Percentiles rank a stretch among this genome's conserved stretches.
Conservation (phyloP, 1,140 invertebrate genomes). For the Drosophila nebulosa region DNA sequence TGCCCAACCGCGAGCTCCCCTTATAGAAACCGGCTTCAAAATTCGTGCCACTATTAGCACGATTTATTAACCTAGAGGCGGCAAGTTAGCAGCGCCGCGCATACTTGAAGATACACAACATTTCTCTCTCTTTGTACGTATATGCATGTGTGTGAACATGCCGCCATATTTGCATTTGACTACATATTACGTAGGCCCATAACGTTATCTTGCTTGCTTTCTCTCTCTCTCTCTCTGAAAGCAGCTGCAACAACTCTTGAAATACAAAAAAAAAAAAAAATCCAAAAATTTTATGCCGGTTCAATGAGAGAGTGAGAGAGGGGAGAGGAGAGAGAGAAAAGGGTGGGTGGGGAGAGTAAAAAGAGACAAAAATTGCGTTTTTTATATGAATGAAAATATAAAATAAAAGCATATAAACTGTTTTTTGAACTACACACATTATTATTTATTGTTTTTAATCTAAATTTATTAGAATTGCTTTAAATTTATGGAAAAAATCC, state of each 20-base stretch:
- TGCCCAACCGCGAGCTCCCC: not conserved
- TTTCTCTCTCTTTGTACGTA: constrained; percentile 15
- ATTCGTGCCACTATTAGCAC: constrained; percentile 79
- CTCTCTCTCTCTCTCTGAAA: constrained; percentile 22
- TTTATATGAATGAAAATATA: not conserved
- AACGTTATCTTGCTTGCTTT: constrained; percentile 58
- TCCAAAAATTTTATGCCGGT: not conserved
- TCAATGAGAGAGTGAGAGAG: not conserved
- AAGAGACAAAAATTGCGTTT: not conserved
- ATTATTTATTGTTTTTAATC: not conserved
- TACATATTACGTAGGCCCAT: constrained; percentile 60
- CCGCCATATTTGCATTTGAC: constrained; percentile 76
- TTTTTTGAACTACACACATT: not conserved
- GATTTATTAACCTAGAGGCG: constrained; percentile 75
- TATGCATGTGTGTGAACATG: constrained; percentile 50
- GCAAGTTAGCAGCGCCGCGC: constrained; percentile 22
- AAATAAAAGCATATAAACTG: not conserved
- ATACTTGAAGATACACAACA: constrained; percentile 71
- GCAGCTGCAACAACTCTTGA: constrained; percentile 34
- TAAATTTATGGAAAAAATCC: not conserved
- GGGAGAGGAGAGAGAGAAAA: not conserved
- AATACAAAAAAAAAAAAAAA: constrained; percentile 41
- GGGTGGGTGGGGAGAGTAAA: too few species aligned
- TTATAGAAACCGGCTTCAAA: constrained; percentile 71
- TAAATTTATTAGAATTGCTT: not conserved